Base-by-base conservation (phyloP, 2,113 vertebrate species). In the Nerophis ophidion region DNA sequence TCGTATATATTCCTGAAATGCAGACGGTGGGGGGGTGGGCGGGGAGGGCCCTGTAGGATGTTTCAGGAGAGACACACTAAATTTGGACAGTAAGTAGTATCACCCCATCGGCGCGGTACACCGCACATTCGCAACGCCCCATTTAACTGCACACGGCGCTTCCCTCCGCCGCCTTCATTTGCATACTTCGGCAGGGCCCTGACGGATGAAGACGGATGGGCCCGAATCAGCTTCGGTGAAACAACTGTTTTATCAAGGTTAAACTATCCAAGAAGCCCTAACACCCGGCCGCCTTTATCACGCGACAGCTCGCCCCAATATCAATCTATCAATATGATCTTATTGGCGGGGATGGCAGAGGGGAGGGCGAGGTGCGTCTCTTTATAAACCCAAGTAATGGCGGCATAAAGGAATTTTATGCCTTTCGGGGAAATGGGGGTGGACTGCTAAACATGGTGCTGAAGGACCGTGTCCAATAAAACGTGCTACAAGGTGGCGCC, bases 161-260 rank as follows among this genome's bases (percentile, higher is more conserved):
- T 89, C 88, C 85, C 85, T 90, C 90, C 87, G 81, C 74, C 75
- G 88, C 83, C 88, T 87, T 93, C 92, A 93, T 95, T 92, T 94
- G 91, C 94, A 94, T 94, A 93, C 93, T 92, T 93, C 93, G 91
- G 83, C 80, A 55, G 71, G 84, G 86, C 85, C 68, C 75, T 95
- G 95, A 95, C 91, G 92, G 93, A 95, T 96, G 93, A 94, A 95
- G 93, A 95, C 91, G 90, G 94, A 96, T 96, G 92, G 87, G 76
- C 79, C 85, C 80, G 90, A 91, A 92, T 95, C 93, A 93, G 87
- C 90, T 91, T 92, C 86, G 88, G 88, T 93, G 92, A 95, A 94
- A 96, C 93, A 93, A 92, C 93, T 93, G 92, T 92, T 95, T 95
- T 93, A 95, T 96, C 93, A 94, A 95, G 93, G 94, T 95, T 93